phyloP scores from a whole-genome alignment of 1,140 invertebrate species.

The Lordiphosa clarofinis region DNA sequence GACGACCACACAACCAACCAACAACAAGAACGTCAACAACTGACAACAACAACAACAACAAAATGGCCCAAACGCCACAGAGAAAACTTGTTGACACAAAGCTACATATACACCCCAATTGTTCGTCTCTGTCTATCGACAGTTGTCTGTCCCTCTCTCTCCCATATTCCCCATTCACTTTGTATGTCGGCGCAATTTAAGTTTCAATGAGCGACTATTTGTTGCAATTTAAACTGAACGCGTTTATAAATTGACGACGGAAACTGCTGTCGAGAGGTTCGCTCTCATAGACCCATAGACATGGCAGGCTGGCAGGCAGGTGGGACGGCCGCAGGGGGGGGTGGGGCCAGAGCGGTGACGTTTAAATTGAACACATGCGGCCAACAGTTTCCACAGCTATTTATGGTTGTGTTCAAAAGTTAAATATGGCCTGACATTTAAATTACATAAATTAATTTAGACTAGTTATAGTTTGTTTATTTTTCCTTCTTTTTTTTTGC shows the following conservation, averaged over 20 bases:
- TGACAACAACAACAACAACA: conserved; percentile 45
- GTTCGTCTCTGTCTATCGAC: conserved; percentile 26
- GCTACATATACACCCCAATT: conserved; percentile 30
- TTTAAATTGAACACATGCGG: conserved; percentile 44
- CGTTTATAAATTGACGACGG: conserved; percentile 75
- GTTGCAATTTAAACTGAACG: conserved; percentile 77
- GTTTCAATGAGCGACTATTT: conserved; percentile 78
- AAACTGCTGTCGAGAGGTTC: conserved; percentile 50
- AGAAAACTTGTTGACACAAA: conserved; percentile 72
- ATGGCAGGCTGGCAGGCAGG: not conserved
- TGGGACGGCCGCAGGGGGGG: conserved; percentile 1
- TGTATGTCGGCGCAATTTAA: conserved; percentile 74
- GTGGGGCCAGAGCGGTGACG: conserved; percentile 12
- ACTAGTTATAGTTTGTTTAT: conserved; percentile 43
- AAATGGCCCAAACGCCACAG: conserved; percentile 64
- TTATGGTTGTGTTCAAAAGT: conserved; percentile 29
- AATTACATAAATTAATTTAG: conserved; percentile 72
- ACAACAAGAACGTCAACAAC: conserved; percentile 49
- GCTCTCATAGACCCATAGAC: conserved; percentile 23
- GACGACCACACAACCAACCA: conserved; percentile 57
- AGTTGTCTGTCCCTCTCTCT: conserved; percentile 2
- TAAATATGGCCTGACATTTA: conserved; percentile 47
- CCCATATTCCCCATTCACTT: conserved; percentile 42
- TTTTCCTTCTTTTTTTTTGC: conserved; percentile 5
- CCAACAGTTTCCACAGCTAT: conserved; percentile 30